A percentile compares a stretch with the other conserved stretches of the same genome.
phyloP scores from a whole-genome alignment of 1,140 invertebrate genomes.

The Philopotamus ludificatus region DNA sequence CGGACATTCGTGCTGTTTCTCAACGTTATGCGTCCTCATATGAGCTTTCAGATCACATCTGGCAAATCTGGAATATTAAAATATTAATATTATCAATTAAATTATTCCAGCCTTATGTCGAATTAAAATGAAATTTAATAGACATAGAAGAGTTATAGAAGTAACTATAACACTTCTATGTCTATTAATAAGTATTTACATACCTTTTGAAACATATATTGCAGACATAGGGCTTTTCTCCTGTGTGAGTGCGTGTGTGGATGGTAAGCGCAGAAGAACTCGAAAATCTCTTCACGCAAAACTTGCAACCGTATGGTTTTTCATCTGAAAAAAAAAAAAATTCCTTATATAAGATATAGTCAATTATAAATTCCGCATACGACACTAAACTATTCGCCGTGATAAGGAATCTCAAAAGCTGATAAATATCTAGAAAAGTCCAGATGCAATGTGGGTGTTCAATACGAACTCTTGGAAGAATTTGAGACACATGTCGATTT shows the following conservation, averaged over 20 bases:
- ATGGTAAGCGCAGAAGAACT: constrained; percentile 60
- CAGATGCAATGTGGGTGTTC: no score
- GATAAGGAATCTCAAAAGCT: no score
- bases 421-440: no score
- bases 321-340: constrained; percentile 48
- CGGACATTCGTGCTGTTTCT: constrained; percentile 63
- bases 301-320: constrained; percentile 54
- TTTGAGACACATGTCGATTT: no score
- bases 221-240: constrained; percentile 68
- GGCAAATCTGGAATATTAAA: constrained; percentile 48
- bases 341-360: background rate
- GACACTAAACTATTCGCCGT: no score
- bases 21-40: constrained; percentile 66
- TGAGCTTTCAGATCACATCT: constrained; percentile 53
- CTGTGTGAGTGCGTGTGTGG: constrained; percentile 68
- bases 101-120: background rate
- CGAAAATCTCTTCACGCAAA: constrained; percentile 58
- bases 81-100: constrained; percentile 5
- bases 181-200: background rate
- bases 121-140: background rate
- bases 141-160: background rate
- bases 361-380: no score
- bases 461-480: no score
- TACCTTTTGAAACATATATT: constrained; percentile 60
- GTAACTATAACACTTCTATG: background rate